Conservation (phyloP, 2,113 vertebrate genomes). For the Dipodomys spectabilis region DNA sequence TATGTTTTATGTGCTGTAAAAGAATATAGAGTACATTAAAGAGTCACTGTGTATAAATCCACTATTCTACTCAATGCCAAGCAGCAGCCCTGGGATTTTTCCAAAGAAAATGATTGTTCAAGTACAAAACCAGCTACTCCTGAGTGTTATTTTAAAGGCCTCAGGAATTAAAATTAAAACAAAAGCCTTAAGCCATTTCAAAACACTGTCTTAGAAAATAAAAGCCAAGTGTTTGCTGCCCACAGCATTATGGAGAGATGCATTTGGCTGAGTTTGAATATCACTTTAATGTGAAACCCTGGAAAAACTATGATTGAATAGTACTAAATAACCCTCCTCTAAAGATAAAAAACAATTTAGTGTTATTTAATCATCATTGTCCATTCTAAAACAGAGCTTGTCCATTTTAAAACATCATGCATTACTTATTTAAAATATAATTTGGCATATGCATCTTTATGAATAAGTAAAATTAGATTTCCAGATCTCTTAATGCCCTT, state of each 20-base stretch:
- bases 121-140: slow-evolving; percentile 2
- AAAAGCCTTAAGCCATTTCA: slow-evolving; percentile 52
- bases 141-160: slow-evolving; percentile 56
- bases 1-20: slow-evolving; percentile 30
- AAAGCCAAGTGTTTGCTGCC: slow-evolving; percentile 35
- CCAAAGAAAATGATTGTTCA: slow-evolving; percentile 21
- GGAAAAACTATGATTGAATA: slow-evolving; percentile 47
- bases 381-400: not conserved
- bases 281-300: not conserved
- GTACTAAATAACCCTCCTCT: slow-evolving; percentile 22
- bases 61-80: slow-evolving; percentile 66
- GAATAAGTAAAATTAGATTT: slow-evolving; percentile 52
- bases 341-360: slow-evolving; percentile 38
- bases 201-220: slow-evolving; percentile 45
- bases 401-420: slow-evolving; percentile 18
- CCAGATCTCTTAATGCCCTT: slow-evolving; percentile 29
- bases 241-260: slow-evolving; percentile 11
- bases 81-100: not conserved
- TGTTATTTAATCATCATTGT: slow-evolving; percentile 50
- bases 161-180: slow-evolving; percentile 66
- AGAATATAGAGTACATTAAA: slow-evolving; percentile 17
- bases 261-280: slow-evolving; percentile 4
- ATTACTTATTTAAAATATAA: slow-evolving; percentile 60
- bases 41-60: slow-evolving; percentile 25
- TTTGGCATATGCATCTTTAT: slow-evolving; percentile 40